phyloP scores from a whole-genome alignment of 1,140 invertebrate species.

The Formica selysi region DNA sequence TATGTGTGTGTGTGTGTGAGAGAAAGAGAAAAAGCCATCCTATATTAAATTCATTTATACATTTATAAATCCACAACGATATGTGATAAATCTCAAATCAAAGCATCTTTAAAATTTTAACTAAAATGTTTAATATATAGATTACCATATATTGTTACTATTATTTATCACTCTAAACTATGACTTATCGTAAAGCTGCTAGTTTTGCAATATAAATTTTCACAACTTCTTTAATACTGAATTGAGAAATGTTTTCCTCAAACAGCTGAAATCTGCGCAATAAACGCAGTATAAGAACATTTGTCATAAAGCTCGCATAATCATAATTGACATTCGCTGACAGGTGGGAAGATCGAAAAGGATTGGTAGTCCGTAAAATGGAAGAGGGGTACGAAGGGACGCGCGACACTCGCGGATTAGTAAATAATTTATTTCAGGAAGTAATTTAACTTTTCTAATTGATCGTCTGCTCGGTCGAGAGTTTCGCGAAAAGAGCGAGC shows the following conservation, averaged over 20 bases:
- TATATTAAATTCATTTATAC: not conserved
- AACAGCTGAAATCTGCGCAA: not conserved
- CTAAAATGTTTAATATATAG: not conserved
- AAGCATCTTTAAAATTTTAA: not conserved
- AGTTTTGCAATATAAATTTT: not conserved
- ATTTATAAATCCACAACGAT: not conserved
- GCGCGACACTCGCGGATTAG: constrained; percentile 65
- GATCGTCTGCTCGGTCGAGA: constrained; percentile 66
- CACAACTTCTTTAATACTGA: not conserved
- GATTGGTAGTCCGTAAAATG: constrained; percentile 25
- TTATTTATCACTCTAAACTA: not conserved
- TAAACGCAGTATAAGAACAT: constrained; percentile 2
- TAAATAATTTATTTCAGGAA: constrained; percentile 80
- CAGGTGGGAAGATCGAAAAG: constrained; percentile 5
- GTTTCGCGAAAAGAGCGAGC: constrained; percentile 59
- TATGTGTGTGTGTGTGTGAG: no score
- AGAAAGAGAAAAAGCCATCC: no score
- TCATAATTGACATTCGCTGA: constrained; percentile 47
- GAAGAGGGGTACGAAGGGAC: constrained; percentile 2
- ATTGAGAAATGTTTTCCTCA: not conserved
- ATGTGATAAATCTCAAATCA: not conserved
- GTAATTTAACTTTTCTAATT: constrained; percentile 83
- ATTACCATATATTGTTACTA: not conserved
- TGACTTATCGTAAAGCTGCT: not conserved
- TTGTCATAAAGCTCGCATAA: constrained; percentile 7